A percentile compares a stretch with the other conserved stretches of the same genome.
These are phyloP conservation scores for Pomatorhinus ruficollis DNA, from an alignment of 2,113 vertebrate genomes.

Conservation along the genomic window DNA sequence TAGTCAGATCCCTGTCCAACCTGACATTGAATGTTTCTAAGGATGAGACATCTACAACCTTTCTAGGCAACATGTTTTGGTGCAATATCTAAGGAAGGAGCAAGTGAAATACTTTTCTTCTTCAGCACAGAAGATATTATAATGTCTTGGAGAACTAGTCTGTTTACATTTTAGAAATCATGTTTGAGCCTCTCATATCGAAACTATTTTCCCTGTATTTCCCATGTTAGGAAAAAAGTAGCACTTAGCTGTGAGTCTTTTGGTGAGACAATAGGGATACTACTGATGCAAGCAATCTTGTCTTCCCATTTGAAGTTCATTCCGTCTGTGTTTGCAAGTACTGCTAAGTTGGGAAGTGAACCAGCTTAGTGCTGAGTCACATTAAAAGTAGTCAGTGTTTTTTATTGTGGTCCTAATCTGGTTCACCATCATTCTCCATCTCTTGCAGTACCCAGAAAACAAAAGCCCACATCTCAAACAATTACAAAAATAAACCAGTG, in stretches of 20 bases:
- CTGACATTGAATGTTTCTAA: background rate
- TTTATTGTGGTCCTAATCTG: background rate
- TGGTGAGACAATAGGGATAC: background rate
- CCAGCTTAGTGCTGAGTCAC: background rate
- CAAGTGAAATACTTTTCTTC: background rate
- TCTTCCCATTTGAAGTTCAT: background rate
- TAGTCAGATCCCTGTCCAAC: background rate
- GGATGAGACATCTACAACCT: background rate
- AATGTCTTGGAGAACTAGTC: background rate
- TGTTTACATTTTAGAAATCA: background rate
- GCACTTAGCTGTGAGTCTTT: background rate
- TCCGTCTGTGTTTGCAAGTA: fast-evolving
- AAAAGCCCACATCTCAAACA: background rate
- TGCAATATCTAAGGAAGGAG: background rate
- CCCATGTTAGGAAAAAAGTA: background rate
- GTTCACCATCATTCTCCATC: background rate
- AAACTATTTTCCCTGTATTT: background rate
- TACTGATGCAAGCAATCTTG: background rate
- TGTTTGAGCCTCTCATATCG: background rate
- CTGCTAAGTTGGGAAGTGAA: background rate
- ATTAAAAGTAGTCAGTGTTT: background rate
- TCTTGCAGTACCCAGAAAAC: background rate
- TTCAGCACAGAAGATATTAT: background rate
- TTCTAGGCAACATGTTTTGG: background rate
- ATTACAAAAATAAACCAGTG: background rate